These are phyloP conservation scores for Canis aureus DNA, from an alignment of 2,113 vertebrate genomes.

Conservation along the genomic window DNA sequence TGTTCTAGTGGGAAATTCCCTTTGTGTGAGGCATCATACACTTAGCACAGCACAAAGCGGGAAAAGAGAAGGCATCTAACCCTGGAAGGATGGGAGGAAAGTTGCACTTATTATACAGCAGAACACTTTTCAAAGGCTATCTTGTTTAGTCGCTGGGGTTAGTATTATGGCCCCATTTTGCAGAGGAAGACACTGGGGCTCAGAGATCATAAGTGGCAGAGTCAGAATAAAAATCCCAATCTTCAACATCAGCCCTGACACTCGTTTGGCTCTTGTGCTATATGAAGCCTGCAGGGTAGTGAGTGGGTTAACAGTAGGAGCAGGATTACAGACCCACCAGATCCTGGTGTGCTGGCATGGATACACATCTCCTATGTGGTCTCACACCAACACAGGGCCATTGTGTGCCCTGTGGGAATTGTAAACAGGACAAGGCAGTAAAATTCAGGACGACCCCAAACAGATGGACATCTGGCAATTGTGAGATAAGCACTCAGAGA, in stretches of 20 bases:
- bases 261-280: not conserved
- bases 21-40: not conserved
- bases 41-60: not conserved
- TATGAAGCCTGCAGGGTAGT: not conserved
- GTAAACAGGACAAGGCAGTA: constrained; percentile 75
- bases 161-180: not conserved
- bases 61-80: not conserved
- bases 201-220: not conserved
- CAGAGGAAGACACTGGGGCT: not conserved
- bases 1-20: not conserved
- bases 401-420: not conserved
- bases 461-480: constrained; percentile 46
- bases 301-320: not conserved
- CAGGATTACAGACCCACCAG: not conserved
- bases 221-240: not conserved
- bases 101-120: not conserved
- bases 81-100: not conserved
- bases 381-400: constrained; percentile 13
- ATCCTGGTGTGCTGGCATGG: not conserved
- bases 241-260: not conserved
- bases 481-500: constrained; percentile 64
- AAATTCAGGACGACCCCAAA: constrained; percentile 54
- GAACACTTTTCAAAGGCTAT: not conserved
- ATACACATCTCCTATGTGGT: not conserved
- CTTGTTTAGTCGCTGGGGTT: not conserved